Conservation (phyloP, 2,888 invertebrate genomes). For the Volucella inanis region DNA sequence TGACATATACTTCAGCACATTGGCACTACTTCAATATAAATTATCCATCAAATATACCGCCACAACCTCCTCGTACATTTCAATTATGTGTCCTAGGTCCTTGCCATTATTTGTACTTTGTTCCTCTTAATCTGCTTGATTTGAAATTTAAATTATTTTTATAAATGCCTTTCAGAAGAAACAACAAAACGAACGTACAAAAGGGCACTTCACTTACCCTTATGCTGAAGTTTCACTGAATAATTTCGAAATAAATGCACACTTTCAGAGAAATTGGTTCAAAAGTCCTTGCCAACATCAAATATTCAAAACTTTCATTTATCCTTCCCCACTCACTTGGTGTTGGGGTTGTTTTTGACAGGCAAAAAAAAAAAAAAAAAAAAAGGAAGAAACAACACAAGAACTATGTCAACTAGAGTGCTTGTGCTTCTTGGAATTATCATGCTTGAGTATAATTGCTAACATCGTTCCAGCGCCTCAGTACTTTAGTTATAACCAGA, state of each 20-base stretch:
- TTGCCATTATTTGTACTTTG: too few species aligned
- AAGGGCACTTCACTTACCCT: conserved; percentile 3
- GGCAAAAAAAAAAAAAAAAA: neutral
- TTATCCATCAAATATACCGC: too few species aligned
- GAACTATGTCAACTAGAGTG: conserved; percentile 70
- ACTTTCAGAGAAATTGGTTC: conserved; percentile 48
- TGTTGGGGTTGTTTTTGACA: neutral
- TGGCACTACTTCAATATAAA: too few species aligned
- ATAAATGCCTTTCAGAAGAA: neutral
- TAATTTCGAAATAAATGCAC: conserved; percentile 38
- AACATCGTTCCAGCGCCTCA: conserved; percentile 47
- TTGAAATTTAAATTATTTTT: neutral
- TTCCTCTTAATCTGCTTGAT: neutral
- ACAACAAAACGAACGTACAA: neutral
- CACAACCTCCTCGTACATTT: too few species aligned
- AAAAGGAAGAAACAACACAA: neutral
- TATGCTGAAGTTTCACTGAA: conserved; percentile 20
- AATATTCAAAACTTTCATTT: conserved; percentile 14
- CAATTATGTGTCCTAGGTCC: too few species aligned
- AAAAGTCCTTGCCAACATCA: conserved; percentile 30
- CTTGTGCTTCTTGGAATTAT: conserved; percentile 63
- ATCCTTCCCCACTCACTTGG: neutral
- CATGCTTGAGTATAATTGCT: conserved; percentile 70
- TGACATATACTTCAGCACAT: too few species aligned
- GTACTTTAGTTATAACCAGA: neutral